Base-by-base conservation (phyloP, 2,113 vertebrate species). In the Pseudorasbora parva region DNA sequence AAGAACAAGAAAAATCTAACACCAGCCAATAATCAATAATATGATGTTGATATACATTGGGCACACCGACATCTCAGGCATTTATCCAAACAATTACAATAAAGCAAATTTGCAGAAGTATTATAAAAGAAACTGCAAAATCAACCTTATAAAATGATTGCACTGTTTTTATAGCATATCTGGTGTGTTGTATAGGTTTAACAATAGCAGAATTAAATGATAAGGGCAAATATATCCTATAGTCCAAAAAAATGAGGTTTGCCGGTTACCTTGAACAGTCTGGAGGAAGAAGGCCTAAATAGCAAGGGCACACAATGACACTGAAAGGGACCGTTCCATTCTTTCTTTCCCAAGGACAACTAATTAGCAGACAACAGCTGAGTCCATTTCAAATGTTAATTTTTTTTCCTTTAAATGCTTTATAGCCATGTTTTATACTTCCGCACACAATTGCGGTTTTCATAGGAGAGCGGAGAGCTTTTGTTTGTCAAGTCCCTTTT, bases 311-410 rank as follows among this genome's bases (percentile, higher is more conserved):
- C 91, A 89, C 92, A 91, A 91, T 91, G 82, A 89, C 81, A 84
- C 82, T 93, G 92, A 94, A 94, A 93, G 93, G 89, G 83, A 76
- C 90, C 43, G 93, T 95, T 95, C 92, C 76, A 86, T 77, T 88
- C 87, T 88, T 90, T 89, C 91, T 91, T 89, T 93, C 87, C 92
- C 94, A 95, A 95, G 94, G 94, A 93, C 93, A 91, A 93, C 91
- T 95, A 95, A 95, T 95, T 95, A 95, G 93, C 90, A 93, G 93
- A 94, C 92, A 94, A 95, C 94, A 95, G 94, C 94, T 95, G 94
- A 92, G 93, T 90, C 94, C 94, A 90, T 94, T 94, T 94, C 89
- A 93, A 90, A 94, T 94, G 93, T 90, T 91, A 92, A 93, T 93
- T 91, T 90, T 88, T 88, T 90, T 89, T 30, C 30, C 90, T 88